phyloP scores from a whole-genome alignment of 2,113 vertebrate species.

The Typhlomys cinereus region DNA sequence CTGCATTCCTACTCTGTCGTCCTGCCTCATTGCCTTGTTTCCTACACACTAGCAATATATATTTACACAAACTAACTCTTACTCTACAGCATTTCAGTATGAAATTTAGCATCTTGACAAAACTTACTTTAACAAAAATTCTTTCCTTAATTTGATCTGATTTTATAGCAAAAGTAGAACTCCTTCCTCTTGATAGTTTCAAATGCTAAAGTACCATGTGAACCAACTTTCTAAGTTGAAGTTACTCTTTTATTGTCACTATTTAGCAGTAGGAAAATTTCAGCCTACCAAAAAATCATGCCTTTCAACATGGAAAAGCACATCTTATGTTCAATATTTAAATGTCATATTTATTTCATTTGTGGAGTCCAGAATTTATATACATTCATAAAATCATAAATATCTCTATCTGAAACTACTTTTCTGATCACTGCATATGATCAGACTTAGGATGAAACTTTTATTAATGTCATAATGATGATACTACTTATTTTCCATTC shows the following conservation, averaged over 20 bases:
- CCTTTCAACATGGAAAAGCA: neutral
- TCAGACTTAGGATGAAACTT: no score
- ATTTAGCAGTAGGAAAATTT: neutral
- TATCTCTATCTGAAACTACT: no score
- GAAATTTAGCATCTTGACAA: neutral
- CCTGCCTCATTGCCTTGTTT: neutral
- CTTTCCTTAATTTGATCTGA: slow-evolving; percentile 21
- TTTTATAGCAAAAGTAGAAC: neutral
- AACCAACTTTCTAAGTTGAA: neutral
- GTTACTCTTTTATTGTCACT: neutral
- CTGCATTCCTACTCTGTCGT: neutral
- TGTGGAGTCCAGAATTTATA: no score
- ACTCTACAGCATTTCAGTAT: neutral
- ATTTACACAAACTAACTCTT: neutral
- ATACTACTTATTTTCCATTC: no score
- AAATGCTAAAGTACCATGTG: neutral
- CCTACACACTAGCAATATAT: neutral
- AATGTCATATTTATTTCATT: no score
- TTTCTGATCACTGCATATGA: no score
- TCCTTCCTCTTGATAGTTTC: neutral
- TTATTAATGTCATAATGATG: no score
- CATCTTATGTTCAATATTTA: neutral
- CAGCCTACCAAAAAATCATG: neutral
- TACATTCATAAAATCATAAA: no score
- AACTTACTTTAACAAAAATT: neutral